Percentiles rank a stretch among this genome's conserved stretches.
Evolutionary conservation across 2,888 invertebrate species (phyloP).

Genomic region (Patella pellucida): DNA sequence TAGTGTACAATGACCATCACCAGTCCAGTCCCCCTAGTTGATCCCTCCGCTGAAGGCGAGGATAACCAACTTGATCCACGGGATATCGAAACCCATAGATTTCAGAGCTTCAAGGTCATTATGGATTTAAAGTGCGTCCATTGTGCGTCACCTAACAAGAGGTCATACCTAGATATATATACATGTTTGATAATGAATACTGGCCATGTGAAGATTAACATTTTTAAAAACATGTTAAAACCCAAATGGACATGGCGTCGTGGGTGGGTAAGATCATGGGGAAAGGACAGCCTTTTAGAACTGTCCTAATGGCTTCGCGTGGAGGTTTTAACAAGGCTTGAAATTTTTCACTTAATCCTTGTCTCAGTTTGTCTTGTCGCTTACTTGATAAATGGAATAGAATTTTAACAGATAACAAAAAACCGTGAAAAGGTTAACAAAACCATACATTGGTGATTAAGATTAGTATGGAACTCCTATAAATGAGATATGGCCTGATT

Average conservation of each 20-base stretch:
- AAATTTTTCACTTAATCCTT: no score
- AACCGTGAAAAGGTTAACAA: conserved; percentile 1
- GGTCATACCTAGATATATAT: conserved; percentile 3
- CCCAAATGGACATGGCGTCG: conserved; percentile 3
- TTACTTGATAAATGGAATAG: background rate
- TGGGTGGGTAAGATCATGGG: background rate
- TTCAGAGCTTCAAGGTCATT: background rate
- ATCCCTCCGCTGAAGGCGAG: no score
- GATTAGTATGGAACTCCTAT: no score
- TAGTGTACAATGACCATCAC: background rate
- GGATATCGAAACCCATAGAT: background rate
- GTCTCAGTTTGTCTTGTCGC: no score
- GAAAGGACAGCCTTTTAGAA: no score
- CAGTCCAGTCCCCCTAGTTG: background rate
- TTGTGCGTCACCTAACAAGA: background rate
- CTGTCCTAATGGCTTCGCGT: no score
- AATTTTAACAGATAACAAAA: background rate
- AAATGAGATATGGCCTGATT: no score
- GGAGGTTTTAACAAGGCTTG: no score
- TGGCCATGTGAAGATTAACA: background rate
- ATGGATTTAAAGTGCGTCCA: background rate
- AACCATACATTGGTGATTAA: background rate
- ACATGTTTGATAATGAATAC: background rate
- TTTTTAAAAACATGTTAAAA: background rate
- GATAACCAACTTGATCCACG: background rate